Base-by-base conservation (phyloP, 2,113 vertebrate species). In the Nothocercus julius region DNA sequence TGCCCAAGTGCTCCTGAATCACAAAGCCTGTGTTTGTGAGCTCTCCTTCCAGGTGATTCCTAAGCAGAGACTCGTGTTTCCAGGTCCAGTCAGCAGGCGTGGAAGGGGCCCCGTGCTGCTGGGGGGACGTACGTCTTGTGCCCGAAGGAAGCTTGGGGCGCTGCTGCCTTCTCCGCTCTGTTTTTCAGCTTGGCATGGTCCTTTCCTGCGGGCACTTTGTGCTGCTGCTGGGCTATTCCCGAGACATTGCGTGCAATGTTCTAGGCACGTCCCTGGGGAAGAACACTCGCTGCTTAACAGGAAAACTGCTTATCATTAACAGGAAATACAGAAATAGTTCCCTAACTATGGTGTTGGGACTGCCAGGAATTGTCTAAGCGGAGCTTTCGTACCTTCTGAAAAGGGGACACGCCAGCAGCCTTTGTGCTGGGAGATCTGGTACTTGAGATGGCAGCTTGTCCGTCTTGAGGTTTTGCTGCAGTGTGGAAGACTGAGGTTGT, bases 291-390 rank as follows among this genome's bases (percentile, higher is more conserved):
- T 78, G 21, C 68, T 86, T 85, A 88, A 74, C 38, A 88, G 93
- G 94, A 91, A 96, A 84, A 19, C 69, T 49, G 13, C 30, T 92
- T 81, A 91, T 78, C 56, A 1, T 68, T 72, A 87, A 62, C 66
- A 90, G 90, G 87, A 96, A 94, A 40, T 40, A 75, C 85, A 64
- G 85, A 86, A 96, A 93, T 88, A 88, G 77, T 18, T 70, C 42
- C 64, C 85, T 83, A 70, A 66, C 34, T 30, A 13, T 68, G 42
- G 56, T 3, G 1, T 61, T 73, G 25, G 54, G 19, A 54, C 34
- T 87, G 59, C 85, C 62, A 66, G 70, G 34, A 38, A 66, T 56
- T 80, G 13, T 61, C 0, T 13, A 51, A 68, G 38, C 51, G 13
- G 18, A 11, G 64, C 73, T 90, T 51, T 25, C 36, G 12, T 64